Evolutionary conservation across 2,113 vertebrate genomes (phyloP).

Genomic region (Heterotis niloticus): DNA sequence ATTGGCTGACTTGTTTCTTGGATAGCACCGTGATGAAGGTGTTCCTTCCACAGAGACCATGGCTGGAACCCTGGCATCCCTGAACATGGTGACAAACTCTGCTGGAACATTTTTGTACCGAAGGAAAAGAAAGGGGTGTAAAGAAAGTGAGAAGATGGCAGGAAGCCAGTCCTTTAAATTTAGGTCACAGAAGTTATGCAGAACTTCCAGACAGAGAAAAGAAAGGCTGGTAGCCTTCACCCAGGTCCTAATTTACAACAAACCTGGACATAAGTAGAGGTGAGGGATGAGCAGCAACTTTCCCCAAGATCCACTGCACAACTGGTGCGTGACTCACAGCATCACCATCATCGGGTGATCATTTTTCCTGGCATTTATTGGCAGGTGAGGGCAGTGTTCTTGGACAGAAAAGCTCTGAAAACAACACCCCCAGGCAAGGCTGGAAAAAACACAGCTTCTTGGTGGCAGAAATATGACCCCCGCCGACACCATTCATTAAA

Average conservation of each 20-base stretch:
- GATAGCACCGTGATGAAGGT: too few species aligned
- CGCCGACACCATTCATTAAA: neutral
- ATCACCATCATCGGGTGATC: neutral
- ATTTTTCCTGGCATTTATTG: neutral
- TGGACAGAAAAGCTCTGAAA: neutral
- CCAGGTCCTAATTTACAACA: too few species aligned
- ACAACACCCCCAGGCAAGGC: neutral
- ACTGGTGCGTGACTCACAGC: neutral
- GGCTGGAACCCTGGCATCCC: too few species aligned
- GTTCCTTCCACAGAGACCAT: too few species aligned
- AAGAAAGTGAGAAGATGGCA: neutral
- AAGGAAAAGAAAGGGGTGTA: neutral
- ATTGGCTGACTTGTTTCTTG: too few species aligned
- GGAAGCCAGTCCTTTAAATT: too few species aligned
- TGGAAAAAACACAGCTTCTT: neutral
- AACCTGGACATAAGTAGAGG: too few species aligned
- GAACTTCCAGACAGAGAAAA: too few species aligned
- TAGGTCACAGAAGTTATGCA: too few species aligned
- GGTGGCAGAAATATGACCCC: neutral
- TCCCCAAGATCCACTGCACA: too few species aligned
- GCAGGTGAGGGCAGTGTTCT: neutral
- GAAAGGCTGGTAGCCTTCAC: too few species aligned
- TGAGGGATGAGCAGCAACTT: neutral
- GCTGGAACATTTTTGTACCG: conserved; percentile 4
- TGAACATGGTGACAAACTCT: neutral